Evolutionary conservation across 2,113 vertebrate species (phyloP).

Genomic region (Mus spicilegus): DNA sequence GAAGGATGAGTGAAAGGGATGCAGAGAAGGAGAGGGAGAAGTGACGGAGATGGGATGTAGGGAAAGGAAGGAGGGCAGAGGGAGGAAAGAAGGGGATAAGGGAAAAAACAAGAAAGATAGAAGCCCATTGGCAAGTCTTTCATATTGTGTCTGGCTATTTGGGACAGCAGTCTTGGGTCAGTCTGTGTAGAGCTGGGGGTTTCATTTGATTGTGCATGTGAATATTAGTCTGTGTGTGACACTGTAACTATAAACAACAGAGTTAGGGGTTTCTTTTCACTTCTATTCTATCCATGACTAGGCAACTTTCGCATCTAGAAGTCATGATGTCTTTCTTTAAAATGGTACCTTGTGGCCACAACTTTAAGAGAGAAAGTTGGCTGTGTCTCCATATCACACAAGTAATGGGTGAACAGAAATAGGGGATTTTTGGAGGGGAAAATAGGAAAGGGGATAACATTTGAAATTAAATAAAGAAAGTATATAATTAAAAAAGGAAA

Average conservation of each 20-base stretch:
- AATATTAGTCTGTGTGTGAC: not conserved
- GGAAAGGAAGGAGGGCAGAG: not conserved
- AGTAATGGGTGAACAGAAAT: not conserved
- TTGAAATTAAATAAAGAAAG: no score
- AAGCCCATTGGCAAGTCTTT: not conserved
- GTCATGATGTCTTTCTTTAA: not conserved
- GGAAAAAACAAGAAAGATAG: no score
- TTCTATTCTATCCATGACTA: not conserved
- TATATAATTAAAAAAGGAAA: no score
- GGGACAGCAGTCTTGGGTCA: not conserved
- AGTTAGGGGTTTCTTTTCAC: not conserved
- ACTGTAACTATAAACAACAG: not conserved
- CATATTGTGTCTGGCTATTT: not conserved
- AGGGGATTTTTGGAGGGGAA: no score
- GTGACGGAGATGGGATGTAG: not conserved
- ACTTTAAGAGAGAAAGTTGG: not conserved
- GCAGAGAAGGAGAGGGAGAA: not conserved
- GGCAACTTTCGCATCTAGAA: not conserved
- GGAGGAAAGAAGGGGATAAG: accelerated
- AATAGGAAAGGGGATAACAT: no score
- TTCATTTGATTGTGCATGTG: not conserved
- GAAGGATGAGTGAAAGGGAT: not conserved
- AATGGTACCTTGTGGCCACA: not conserved
- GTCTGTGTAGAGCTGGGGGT: not conserved
- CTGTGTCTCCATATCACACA: not conserved